Base-by-base conservation (phyloP, 2,113 vertebrate species). In the Cervus canadensis region DNA sequence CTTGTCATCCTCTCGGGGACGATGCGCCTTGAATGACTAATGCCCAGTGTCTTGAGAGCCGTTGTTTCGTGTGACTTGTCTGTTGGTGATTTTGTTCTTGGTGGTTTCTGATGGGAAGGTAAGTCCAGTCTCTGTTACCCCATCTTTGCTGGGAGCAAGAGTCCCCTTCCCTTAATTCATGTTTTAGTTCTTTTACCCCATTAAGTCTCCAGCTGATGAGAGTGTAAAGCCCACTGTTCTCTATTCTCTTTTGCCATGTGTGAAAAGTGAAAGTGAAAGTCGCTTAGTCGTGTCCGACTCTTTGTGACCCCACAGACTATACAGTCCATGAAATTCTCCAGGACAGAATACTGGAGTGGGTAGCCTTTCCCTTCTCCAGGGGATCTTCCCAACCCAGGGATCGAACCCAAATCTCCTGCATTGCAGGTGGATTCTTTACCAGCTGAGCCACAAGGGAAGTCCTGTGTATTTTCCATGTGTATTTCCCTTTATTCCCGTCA, bases 291-390 rank as follows among this genome's bases (percentile, higher is more conserved):
- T 71, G 67, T 40, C 19, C 3, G 67, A 71, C n/a, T 23, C 19
- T 71, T 21, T 12, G n/a, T 0, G 10, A 40, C 19, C n/a, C n/a
- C 67, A 23, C 0, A 1, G n/a, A 71, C 2, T 71, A 2, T 23
- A 21, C 1, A 71, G n/a, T 71, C 33, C 64, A 36, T 11, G 64
- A 17, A 11, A 36, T 11, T 36, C 64, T 71, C 64, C n/a, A 36
- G 64, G 64, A 17, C 64, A 36, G 64, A 36, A 21, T 11, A 3
- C 19, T 71, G 19, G 67, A 71, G n/a, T 71, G n/a, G 15, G 19
- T 6, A 36, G n/a, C 67, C 67, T 36, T 36, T 71, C n/a, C 67
- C 67, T 71, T 23, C 67, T 71, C n/a, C 67, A 71, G 67, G 67
- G 67, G 67, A 36, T 36, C 67, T 23, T 36, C 67, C 64, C n/a